Conservation (phyloP, 2,888 invertebrate genomes). For the Acanthosepion pharaonis region DNA sequence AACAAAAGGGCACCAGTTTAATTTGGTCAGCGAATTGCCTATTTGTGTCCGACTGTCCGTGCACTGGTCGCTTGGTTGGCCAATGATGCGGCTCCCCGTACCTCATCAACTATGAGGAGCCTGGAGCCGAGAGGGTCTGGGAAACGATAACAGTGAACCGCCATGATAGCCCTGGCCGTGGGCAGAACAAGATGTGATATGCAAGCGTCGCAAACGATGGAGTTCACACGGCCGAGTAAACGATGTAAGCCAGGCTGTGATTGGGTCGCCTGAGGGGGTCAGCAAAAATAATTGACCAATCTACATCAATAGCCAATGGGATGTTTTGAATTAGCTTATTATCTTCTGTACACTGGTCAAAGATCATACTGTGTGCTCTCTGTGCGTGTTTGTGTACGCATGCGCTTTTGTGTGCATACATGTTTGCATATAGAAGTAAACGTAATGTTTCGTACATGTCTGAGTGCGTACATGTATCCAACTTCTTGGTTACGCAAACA, state of each 20-base stretch:
- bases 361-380: neutral
- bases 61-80: slow-evolving; percentile 33
- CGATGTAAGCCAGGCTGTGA: slow-evolving; percentile 39
- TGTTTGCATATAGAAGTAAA: neutral
- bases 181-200: neutral
- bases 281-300: slow-evolving; percentile 10
- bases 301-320: slow-evolving; percentile 39
- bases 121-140: neutral
- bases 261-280: slow-evolving; percentile 11
- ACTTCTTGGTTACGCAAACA: neutral
- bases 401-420: neutral
- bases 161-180: neutral
- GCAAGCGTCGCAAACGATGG: slow-evolving; percentile 35
- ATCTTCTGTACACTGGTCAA: slow-evolving; percentile 43
- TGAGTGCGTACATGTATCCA: neutral
- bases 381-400: neutral
- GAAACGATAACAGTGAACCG: slow-evolving; percentile 17
- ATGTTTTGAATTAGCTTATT: slow-evolving; percentile 43
- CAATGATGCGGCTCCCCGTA: neutral
- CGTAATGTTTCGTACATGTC: neutral
- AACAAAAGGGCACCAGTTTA: slow-evolving; percentile 33
- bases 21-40: slow-evolving; percentile 33
- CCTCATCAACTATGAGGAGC: neutral
- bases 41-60: slow-evolving; percentile 1
- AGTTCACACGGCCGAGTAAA: slow-evolving; percentile 41